phyloP scores from a whole-genome alignment of 2,113 vertebrate species.

The Trinectes maculatus region DNA sequence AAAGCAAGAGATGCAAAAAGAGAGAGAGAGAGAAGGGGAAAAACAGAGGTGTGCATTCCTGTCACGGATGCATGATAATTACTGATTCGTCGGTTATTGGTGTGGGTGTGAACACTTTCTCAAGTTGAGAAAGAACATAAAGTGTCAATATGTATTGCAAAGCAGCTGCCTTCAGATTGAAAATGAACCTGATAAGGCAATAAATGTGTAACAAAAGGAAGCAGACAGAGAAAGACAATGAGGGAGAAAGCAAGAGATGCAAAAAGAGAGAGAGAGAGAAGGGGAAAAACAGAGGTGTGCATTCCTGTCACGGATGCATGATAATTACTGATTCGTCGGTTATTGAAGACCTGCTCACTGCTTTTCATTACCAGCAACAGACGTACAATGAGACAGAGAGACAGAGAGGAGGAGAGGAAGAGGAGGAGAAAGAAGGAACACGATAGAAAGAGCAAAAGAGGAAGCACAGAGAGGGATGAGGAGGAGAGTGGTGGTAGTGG shows the following conservation, averaged over 20 bases:
- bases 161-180: conserved; percentile 25
- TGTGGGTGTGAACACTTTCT: too few species aligned
- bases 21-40: background rate
- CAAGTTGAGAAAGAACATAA: conserved; percentile 8
- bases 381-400: conserved; percentile 72
- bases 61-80: conserved; percentile 86
- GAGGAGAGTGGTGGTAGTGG: conserved; percentile 39
- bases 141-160: conserved; percentile 18
- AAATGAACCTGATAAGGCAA: conserved; percentile 26
- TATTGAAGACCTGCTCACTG: conserved; percentile 85
- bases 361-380: conserved; percentile 87
- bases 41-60: conserved; percentile 78
- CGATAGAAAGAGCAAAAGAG: conserved; percentile 3
- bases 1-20: conserved; percentile 8
- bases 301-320: conserved; percentile 85
- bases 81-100: conserved; percentile 84
- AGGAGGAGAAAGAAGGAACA: conserved; percentile 1
- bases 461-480: conserved; percentile 38
- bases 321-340: conserved; percentile 86
- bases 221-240: conserved; percentile 33
- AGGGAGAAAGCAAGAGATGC: conserved; percentile 15
- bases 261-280: conserved; percentile 4
- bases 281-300: conserved; percentile 46
- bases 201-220: conserved; percentile 57
- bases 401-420: conserved; percentile 22